Conservation (phyloP, 2,797 vertebrate genomes). For the Salmo trutta region DNA sequence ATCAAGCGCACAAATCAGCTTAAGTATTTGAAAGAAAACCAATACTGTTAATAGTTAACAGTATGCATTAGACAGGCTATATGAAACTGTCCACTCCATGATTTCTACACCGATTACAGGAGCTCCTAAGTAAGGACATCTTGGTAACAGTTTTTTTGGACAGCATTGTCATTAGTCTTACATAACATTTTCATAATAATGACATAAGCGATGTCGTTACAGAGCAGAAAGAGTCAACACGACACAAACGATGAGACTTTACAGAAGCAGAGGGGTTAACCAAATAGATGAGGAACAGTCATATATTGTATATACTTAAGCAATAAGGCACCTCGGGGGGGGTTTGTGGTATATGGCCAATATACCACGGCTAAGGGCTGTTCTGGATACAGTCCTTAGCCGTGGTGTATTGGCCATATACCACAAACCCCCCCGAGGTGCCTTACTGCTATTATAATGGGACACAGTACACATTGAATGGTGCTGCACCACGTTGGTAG, state of each 20-base stretch:
- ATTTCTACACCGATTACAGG: conserved; percentile 30
- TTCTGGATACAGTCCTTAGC: no score
- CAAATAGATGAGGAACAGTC: no score
- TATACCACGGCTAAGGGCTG: no score
- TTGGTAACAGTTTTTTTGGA: conserved; percentile 42
- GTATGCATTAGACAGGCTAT: not conserved
- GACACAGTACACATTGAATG: conserved; percentile 67
- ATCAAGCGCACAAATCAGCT: not conserved
- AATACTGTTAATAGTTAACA: not conserved
- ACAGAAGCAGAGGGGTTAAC: no score
- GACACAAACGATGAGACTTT: no score
- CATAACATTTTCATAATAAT: not conserved
- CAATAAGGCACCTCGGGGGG: no score
- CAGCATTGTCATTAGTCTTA: not conserved
- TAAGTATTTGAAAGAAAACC: not conserved
- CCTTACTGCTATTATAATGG: no score
- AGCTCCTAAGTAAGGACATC: conserved; percentile 30
- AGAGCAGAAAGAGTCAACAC: not conserved
- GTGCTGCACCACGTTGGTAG: conserved; percentile 38
- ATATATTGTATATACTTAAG: no score
- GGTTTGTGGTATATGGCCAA: no score
- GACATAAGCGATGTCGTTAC: not conserved
- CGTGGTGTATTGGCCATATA: no score
- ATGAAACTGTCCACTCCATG: conserved; percentile 1
- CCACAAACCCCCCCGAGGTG: no score